A percentile compares a stretch with the other conserved stretches of the same genome.
Conservation (phyloP, 2,797 vertebrate species). For the Crenuchus spilurus region DNA sequence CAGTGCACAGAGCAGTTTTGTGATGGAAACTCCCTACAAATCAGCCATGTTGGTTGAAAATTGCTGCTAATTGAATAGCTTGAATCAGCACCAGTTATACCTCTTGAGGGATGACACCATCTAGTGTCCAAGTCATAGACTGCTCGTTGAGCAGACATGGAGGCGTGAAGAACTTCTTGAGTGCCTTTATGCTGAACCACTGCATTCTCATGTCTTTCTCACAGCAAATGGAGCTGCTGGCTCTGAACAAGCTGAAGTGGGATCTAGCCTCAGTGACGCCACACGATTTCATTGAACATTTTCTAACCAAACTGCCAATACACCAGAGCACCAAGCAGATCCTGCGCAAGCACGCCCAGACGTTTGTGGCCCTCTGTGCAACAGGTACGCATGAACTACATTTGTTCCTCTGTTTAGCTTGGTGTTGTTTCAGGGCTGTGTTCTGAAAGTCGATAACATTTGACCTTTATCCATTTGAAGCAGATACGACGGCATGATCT, state of each 20-base stretch:
- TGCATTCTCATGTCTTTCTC: conserved; percentile 46
- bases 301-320: conserved; percentile 94
- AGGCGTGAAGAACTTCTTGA: conserved; percentile 4
- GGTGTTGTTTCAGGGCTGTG: neutral
- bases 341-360: conserved; percentile 97
- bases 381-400: conserved; percentile 83
- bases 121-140: conserved; percentile 49
- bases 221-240: conserved; percentile 96
- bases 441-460: neutral
- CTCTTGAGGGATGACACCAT: conserved; percentile 42
- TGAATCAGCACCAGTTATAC: neutral
- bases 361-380: conserved; percentile 96
- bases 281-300: conserved; percentile 98
- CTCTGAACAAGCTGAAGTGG: conserved; percentile 98
- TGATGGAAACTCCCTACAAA: neutral
- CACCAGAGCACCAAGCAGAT: conserved; percentile 90
- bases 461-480: conserved; percentile 9
- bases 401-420: neutral
- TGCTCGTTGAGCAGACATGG: conserved; percentile 2
- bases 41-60: conserved; percentile 6
- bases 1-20: neutral
- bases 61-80: conserved; percentile 46
- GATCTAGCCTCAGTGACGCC: conserved; percentile 95
- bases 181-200: conserved; percentile 21
- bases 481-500: neutral